These are phyloP conservation scores for Rhynchomys soricoides DNA, from an alignment of 2,113 vertebrate genomes.

Conservation along the genomic window DNA sequence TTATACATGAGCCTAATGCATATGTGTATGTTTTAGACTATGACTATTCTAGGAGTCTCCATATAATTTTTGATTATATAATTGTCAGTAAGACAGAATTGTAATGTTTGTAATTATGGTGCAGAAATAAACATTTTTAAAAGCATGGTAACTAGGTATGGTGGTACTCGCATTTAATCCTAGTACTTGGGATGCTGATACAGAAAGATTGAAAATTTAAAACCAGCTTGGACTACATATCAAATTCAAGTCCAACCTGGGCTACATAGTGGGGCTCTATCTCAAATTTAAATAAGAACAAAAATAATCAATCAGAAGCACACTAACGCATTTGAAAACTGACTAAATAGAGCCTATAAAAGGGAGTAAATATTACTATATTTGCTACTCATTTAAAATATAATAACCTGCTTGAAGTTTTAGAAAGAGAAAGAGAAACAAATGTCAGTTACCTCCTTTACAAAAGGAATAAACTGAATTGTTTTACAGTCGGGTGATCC, in stretches of 20 bases:
- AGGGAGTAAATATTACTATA: conserved; percentile 24
- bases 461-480: background rate
- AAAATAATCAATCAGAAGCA: background rate
- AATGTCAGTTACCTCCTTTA: background rate
- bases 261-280: background rate
- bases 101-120: conserved; percentile 42
- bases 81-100: conserved; percentile 21
- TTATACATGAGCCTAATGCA: background rate
- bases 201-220: background rate
- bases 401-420: conserved; percentile 25
- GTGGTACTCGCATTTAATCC: background rate
- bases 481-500: background rate
- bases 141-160: background rate
- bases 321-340: conserved; percentile 6
- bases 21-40: background rate
- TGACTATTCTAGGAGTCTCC: background rate
- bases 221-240: background rate
- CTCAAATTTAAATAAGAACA: background rate
- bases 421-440: conserved; percentile 29
- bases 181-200: background rate
- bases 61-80: conserved; percentile 44
- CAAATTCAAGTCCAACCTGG: background rate
- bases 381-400: conserved; percentile 36
- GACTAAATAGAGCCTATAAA: background rate
- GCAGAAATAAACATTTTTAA: conserved; percentile 27